Evolutionary conservation across 2,113 vertebrate genomes (phyloP), one percentile per base, ranked within the genome.

Genomic region (Empidonax traillii): DNA sequence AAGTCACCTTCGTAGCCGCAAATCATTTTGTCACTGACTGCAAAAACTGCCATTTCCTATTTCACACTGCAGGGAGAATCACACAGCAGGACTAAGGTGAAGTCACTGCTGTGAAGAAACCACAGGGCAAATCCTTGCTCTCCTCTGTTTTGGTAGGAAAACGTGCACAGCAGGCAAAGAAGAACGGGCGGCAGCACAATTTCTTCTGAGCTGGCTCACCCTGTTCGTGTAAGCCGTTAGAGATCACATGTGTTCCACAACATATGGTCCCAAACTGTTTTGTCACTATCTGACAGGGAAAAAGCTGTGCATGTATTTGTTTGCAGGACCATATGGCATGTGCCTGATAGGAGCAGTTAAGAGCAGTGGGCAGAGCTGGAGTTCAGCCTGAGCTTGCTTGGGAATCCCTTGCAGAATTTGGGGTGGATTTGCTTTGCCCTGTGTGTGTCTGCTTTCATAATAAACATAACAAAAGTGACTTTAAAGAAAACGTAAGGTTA

Each of bases 221-320:
- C 43, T 76, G 0, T n/a, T 79, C 15, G 0, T 33, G 5, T 56
- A 44, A 79, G 77, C 52, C 51, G 27, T 93, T 69, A 79, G 74
- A 51, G 28, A 55, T 95, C 27, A 22, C 28, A 85, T 73, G 58
- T 76, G 66, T 55, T 86, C 65, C 79, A 75, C 49, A 95, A 68
- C 96, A 97, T 95, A 95, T 94, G 94, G 94, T 72, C 78, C n/a
- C 90, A 88, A 86, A 94, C 69, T 67, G 78, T 88, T 93, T 76
- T 67, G 86, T 91, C 81, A 62, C 83, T 94, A 14, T 69, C 81
- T 90, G 91, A 95, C 91, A 86, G 86, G 78, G 67, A 84, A 95
- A 96, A 90, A 95, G 67, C 91, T 95, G 90, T 92, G 71, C 14
- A 0, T 25, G 35, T 95, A 94, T 97, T 94, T 96, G 86, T 92